These are phyloP conservation scores for Tachysurus vachellii DNA, from an alignment of 2,113 vertebrate species.

Conservation along the genomic window DNA sequence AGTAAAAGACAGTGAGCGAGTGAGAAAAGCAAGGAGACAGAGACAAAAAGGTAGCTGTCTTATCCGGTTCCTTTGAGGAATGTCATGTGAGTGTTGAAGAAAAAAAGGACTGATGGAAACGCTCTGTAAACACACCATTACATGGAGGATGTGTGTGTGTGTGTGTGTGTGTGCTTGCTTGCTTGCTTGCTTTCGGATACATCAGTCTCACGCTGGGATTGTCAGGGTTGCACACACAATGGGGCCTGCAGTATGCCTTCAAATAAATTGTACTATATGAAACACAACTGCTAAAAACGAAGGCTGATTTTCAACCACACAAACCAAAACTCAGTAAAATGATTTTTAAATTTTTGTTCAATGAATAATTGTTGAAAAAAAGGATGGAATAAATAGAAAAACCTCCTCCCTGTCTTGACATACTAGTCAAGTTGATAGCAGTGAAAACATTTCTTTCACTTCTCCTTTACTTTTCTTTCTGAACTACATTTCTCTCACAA, in stretches of 20 bases:
- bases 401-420: constrained; percentile 27
- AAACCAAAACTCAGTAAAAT: neutral
- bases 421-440: constrained; percentile 14
- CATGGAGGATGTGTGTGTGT: constrained; percentile 60
- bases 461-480: constrained; percentile 19
- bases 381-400: neutral
- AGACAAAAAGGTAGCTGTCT: constrained; percentile 50
- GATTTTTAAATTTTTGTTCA: neutral
- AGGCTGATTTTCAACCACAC: constrained; percentile 28
- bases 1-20: neutral
- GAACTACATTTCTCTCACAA: constrained; percentile 45
- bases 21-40: constrained; percentile 49
- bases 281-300: neutral
- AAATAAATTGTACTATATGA: constrained; percentile 22
- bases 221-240: constrained; percentile 60
- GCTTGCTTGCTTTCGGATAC: constrained; percentile 65
- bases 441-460: constrained; percentile 10
- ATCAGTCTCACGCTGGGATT: constrained; percentile 69
- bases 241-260: constrained; percentile 7
- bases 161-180: constrained; percentile 23
- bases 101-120: constrained; percentile 62
- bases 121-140: constrained; percentile 66
- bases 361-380: constrained; percentile 16
- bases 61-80: constrained; percentile 60
- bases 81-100: constrained; percentile 48